Evolutionary conservation across 2,113 vertebrate species (phyloP), one percentile per base, ranked within the genome.

Genomic region (Narcine bancroftii): DNA sequence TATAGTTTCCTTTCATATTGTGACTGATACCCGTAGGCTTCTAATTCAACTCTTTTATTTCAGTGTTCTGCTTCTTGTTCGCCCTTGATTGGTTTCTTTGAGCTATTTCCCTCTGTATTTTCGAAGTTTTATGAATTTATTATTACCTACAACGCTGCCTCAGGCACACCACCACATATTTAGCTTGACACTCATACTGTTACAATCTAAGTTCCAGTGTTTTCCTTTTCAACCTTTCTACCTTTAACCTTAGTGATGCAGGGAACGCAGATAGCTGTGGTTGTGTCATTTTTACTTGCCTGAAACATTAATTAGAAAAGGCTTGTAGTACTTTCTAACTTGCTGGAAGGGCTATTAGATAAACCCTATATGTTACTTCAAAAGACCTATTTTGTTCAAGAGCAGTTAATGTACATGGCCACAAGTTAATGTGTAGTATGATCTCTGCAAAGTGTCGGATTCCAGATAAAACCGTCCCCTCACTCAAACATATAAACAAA

Each of bases 11-110:
- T 97, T 95, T 95, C 96, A 95, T 95, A 95, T 95, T 96, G 95
- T 96, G 97, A 97, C 96, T 96, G 98, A 97, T 97, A 97, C 96
- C 96, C 96, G 96, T 94, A 96, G 96, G 96, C 96, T 96, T 95
- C 94, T 95, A 96, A 95, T 96, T 96, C 96, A 96, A 95, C 95
- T 96, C 94, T 93, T 94, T 94, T 94, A 95, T 94, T 94, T 95
- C 94, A 94, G 93, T 10, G 93, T 66, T 42, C 89, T 73, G 56
- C 66, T 93, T 93, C 93, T 93, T 89, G 93, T 66, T 66, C 89
- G 42, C 13, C 65, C 39, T 47, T 91, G 63, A 47, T 53, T 29
- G 26, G 79, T 53, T 53, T 83, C 47, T 83, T 83, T 83, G 47
- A 83, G 47, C 26, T 47, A 69, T 47, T 91, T 47, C 66, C 42